Base-by-base conservation (phyloP, 2,888 invertebrate genomes). In the Andrena hattorfiana region DNA sequence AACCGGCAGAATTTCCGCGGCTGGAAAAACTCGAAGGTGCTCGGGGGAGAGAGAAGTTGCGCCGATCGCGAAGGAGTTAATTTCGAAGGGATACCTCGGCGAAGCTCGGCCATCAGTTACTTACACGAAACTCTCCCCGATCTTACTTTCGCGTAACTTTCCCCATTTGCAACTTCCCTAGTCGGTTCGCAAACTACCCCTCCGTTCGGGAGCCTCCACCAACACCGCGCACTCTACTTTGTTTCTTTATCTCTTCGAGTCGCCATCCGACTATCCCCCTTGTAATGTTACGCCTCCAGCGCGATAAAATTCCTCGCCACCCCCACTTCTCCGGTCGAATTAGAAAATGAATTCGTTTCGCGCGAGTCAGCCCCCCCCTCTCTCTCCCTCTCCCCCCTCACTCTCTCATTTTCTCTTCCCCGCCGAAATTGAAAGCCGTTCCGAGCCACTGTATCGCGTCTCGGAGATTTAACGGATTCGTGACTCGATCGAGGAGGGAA, bases 91-190 rank as follows among this genome's bases (percentile, higher is more conserved):
- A 81, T 77, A 75, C 69, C 76, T 81, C 64, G 78, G 67, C 70
- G 79, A 67, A 51, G 74, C 85, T 73, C 64, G 74, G 32, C 72
- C 83, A 83, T 73, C 78, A 62, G 76, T 84, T 87, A 83, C 85
- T 81, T 78, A 79, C 75, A 70, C 75, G 67, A 60, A 87, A 85
- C 80, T 78, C 80, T 72, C 35, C 4, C 68, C 64, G 64, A 73
- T 77, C 77, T 76, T 72, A 63, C 72, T 64, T 60, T 67, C 66
- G 35, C 70, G 56, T 71, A 85, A 84, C 87, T 85, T 87, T 87
- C 49, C 63, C 84, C 85, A 86, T 86, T 87, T 84, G 77, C 85
- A 84, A 87, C 78, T 86, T 87, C 76, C 62, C 66, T 13, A 60
- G 62, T 28, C 67, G 59, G 62, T 66, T 60, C 67, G 13, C 32